Percentiles rank a stretch among this genome's conserved stretches.
Evolutionary conservation across 2,888 invertebrate species (phyloP).

Genomic region (Amphipyra berbera): DNA sequence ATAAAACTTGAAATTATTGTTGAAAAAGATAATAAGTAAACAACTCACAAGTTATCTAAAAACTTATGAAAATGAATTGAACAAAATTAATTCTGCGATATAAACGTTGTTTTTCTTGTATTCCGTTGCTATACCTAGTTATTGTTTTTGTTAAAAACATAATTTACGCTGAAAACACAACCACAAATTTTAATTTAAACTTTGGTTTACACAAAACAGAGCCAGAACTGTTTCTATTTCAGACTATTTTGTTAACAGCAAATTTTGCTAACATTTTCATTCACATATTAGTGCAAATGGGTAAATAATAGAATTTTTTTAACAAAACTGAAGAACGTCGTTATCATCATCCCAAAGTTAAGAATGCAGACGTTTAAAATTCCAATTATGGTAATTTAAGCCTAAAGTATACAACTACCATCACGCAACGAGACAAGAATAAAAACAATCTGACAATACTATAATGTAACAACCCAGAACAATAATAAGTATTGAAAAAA

Average conservation of each 20-base stretch:
- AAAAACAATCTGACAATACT: no score
- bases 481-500: no score
- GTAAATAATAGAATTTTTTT: background rate
- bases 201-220: background rate
- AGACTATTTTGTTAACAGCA: constrained; percentile 2
- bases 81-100: background rate
- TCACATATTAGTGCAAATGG: constrained; percentile 17
- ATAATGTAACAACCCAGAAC: no score
- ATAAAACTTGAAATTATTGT: constrained; percentile 18
- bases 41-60: background rate
- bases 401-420: no score
- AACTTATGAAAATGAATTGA: constrained; percentile 8
- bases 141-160: constrained; percentile 3
- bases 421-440: no score
- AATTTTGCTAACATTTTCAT: constrained; percentile 24
- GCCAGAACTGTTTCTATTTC: background rate
- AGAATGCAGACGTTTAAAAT: no score
- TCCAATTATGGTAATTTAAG: no score
- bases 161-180: background rate
- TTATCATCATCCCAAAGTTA: no score
- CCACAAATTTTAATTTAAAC: background rate
- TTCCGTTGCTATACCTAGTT: background rate
- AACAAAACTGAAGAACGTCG: no score
- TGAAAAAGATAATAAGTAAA: constrained; percentile 22
- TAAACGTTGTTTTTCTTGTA: constrained; percentile 1